phyloP scores from a whole-genome alignment of 2,888 invertebrate species.

The Ophion slaviceki region DNA sequence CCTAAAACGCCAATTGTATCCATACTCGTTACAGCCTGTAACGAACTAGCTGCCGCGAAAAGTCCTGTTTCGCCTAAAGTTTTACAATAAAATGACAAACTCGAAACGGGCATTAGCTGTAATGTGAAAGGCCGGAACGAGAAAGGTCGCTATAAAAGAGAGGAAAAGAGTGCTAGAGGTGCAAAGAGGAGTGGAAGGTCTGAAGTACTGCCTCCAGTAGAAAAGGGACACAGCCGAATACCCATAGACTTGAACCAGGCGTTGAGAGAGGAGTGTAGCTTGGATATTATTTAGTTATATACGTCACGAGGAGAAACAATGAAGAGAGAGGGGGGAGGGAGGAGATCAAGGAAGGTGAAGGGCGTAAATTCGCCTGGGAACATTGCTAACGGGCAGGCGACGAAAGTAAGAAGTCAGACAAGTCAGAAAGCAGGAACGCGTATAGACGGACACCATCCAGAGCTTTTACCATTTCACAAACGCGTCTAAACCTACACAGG shows the following conservation, averaged over 20 bases:
- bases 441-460: conserved; percentile 38
- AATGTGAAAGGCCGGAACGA: conserved; percentile 2
- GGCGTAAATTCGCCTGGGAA: conserved; percentile 57
- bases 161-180: conserved; percentile 3
- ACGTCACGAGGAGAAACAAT: conserved; percentile 6
- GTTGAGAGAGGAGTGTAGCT: conserved; percentile 45
- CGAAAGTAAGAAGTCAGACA: conserved; percentile 49
- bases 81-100: conserved; percentile 40
- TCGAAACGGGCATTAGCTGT: conserved; percentile 5
- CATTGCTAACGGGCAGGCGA: conserved; percentile 59
- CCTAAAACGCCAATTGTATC: neutral
- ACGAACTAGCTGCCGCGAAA: neutral
- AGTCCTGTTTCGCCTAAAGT: conserved; percentile 8
- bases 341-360: conserved; percentile 12
- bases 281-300: conserved; percentile 61
- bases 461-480: conserved; percentile 48
- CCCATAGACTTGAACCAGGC: conserved; percentile 7
- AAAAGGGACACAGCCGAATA: conserved; percentile 20
- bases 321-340: neutral
- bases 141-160: conserved; percentile 10
- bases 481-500: conserved; percentile 34
- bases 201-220: conserved; percentile 23
- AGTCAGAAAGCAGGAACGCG: conserved; percentile 34
- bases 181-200: conserved; percentile 18
- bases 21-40: neutral